Percentiles rank a stretch among this genome's conserved stretches.
Conservation (phyloP, 2,113 vertebrate species). For the Sula dactylatra region DNA sequence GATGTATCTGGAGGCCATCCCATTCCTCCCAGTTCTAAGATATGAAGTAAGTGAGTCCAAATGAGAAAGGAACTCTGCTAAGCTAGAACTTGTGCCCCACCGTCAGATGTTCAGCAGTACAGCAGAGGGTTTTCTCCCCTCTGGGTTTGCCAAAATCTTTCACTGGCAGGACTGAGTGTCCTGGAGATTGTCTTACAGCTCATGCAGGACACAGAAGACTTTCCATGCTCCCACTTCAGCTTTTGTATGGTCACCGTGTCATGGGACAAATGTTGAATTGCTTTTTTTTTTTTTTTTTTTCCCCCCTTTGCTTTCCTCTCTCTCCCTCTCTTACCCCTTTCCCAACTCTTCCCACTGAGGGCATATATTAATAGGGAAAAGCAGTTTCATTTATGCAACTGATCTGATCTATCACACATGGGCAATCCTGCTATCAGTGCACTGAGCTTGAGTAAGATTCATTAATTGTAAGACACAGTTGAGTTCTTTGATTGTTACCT, state of each 20-base stretch:
- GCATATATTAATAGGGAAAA: background rate
- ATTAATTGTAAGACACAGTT: background rate
- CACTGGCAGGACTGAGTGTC: background rate
- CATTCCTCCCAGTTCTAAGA: background rate
- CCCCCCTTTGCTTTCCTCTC: background rate
- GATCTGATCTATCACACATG: background rate
- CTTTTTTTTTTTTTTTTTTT: background rate
- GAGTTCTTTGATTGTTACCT: background rate
- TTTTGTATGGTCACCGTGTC: accelerated
- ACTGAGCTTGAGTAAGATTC: background rate
- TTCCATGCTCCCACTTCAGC: background rate
- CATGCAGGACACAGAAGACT: background rate
- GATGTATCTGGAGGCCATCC: background rate
- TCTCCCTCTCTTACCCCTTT: background rate
- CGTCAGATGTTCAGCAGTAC: background rate
- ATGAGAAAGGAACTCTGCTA: background rate
- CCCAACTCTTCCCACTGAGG: background rate
- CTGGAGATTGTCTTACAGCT: background rate
- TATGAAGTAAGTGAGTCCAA: background rate
- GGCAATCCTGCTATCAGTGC: background rate
- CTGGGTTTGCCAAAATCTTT: background rate
- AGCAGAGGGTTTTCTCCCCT: background rate
- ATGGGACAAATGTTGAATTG: background rate
- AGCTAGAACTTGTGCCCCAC: background rate
- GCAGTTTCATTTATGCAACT: background rate